Evolutionary conservation across 2,797 vertebrate species (phyloP).

Genomic region (Centropyge bicolor): DNA sequence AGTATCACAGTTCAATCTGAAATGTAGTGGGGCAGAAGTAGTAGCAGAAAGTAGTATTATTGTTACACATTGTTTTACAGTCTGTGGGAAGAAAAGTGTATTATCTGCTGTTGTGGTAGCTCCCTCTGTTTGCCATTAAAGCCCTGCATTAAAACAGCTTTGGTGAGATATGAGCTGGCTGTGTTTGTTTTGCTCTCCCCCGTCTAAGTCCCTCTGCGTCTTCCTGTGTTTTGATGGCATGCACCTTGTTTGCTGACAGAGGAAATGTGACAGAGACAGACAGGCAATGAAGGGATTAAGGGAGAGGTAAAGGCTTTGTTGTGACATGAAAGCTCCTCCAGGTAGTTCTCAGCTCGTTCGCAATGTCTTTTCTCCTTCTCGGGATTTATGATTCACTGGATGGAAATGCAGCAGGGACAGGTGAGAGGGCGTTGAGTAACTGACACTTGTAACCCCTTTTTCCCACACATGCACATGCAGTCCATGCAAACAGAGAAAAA

Average conservation of each 20-base stretch:
- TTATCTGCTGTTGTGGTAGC: conserved; percentile 31
- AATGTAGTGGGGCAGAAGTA: neutral
- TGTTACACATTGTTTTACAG: no score
- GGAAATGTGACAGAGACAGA: conserved; percentile 28
- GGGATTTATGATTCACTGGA: conserved; percentile 60
- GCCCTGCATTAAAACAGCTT: conserved; percentile 14
- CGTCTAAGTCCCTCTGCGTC: neutral
- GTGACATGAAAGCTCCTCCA: conserved; percentile 55
- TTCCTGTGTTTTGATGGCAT: conserved; percentile 18
- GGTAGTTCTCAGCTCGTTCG: conserved; percentile 16
- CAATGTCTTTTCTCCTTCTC: conserved; percentile 19
- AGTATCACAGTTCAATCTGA: neutral
- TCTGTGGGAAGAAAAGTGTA: neutral
- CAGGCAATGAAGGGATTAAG: conserved; percentile 19
- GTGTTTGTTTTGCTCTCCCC: conserved; percentile 43
- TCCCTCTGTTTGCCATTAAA: conserved; percentile 19
- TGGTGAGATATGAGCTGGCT: conserved; percentile 13
- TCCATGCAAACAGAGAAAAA: neutral
- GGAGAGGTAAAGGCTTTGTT: conserved; percentile 31
- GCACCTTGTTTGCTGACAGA: conserved; percentile 32
- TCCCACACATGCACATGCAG: neutral
- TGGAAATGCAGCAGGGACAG: conserved; percentile 47
- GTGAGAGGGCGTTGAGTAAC: conserved; percentile 42
- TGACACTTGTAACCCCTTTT: neutral
- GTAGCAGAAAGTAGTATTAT: neutral